Percentiles rank a stretch among this genome's conserved stretches.
Conservation (phyloP, 2,113 vertebrate species). For the Narcine bancroftii region DNA sequence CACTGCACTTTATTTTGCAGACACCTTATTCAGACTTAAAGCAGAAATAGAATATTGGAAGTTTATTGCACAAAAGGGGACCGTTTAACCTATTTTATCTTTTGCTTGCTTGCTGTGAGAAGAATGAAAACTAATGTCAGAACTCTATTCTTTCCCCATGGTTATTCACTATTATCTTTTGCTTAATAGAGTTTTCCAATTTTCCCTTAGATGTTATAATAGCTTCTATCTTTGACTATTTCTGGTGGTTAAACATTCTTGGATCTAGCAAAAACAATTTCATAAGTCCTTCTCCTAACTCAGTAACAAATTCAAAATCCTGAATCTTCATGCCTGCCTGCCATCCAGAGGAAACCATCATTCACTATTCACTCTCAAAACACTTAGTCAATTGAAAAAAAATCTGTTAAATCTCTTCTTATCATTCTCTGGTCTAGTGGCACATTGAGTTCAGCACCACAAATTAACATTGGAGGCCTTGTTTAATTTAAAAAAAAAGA, state of each 20-base stretch:
- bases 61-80: neutral
- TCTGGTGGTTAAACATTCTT: neutral
- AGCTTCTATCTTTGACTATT: neutral
- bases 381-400: neutral
- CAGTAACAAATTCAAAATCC: neutral
- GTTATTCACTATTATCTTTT: neutral
- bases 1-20: too few relatives aligned
- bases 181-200: neutral
- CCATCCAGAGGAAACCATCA: neutral
- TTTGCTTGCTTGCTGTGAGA: neutral
- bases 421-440: neutral
- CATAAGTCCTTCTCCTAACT: neutral
- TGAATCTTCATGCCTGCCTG: neutral
- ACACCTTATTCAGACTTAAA: neutral
- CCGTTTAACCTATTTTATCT: neutral
- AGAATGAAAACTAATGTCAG: neutral
- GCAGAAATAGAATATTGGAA: neutral
- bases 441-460: neutral
- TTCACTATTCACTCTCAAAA: neutral
- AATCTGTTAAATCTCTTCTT: neutral
- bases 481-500: neutral
- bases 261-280: neutral
- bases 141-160: neutral
- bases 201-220: neutral
- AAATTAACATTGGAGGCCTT: neutral